Base-by-base conservation (phyloP, 1,140 invertebrate species). In the Maniola jurtina region DNA sequence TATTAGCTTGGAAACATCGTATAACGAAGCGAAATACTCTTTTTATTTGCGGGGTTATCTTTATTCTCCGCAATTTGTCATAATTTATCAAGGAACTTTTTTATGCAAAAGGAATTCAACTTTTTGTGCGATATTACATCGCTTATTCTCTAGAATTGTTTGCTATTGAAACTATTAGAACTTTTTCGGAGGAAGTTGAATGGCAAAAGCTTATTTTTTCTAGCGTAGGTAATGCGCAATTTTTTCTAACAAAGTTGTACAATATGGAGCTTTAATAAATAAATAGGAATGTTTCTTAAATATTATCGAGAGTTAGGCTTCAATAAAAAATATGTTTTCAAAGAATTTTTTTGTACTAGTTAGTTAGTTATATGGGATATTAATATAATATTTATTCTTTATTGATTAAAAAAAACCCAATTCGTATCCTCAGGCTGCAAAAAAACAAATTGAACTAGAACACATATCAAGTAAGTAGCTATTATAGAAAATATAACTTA, bases 61-160 rank as follows among this genome's bases (percentile, higher is more conserved):
- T 15, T 35, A 33, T 50, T 25, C 40, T 15, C 54, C 45, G 13
- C 50, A 47, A 64, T 68, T 63, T 58, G 38, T 64, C 66, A 50
- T 64, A 61, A 68, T 68, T 68, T 68, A 68, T 68, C 66, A 68
- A 61, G 35, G 1, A n/a, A 13, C 9, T 61, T 61, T 66, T 48
- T 54, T 66, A 66, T 66, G 58, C 64, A 66, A 61, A 60, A 60
- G 64, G 45, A 58, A 64, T 58, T 36, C 35, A 34, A 55, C 33
- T 57, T 48, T 45, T 64, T 14, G 13, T 45, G 54, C 62, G 54
- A 38, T 64, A 64, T 64, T 54, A 58, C 57, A 57, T 57, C 62
- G 47, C 45, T 13, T 64, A 58, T 64, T 50, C 13, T 40, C 62
- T 14, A 45, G 47, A 45, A 64, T 54, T 34, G 54, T 64, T 64